Evolutionary conservation across 2,797 vertebrate genomes (phyloP).

Genomic region (Staurois parvus): DNA sequence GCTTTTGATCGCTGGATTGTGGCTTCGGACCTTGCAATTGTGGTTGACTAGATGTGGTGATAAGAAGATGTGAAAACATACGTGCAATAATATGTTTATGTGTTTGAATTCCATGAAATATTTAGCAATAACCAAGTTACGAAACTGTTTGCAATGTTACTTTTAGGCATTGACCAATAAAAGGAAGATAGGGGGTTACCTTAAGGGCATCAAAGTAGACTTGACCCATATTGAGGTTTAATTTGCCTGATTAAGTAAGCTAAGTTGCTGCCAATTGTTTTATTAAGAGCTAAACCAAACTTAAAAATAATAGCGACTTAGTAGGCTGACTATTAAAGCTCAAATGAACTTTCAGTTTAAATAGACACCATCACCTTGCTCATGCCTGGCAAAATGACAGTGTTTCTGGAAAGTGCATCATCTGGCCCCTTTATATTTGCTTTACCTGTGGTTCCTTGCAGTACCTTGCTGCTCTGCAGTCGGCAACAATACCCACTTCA

Average conservation of each 20-base stretch:
- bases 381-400: no score
- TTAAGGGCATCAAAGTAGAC: conserved; percentile 2
- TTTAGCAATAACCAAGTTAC: background rate
- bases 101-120: background rate
- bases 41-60: background rate
- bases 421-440: background rate
- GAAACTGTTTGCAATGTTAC: background rate
- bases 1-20: background rate
- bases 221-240: background rate
- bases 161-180: background rate
- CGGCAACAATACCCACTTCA: no score
- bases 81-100: conserved; percentile 1
- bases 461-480: no score
- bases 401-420: background rate
- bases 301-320: background rate
- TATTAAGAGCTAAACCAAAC: no score
- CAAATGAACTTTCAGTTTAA: background rate
- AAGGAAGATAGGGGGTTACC: background rate
- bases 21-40: background rate
- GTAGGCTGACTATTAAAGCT: background rate
- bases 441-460: background rate
- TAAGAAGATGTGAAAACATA: background rate
- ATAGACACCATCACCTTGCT: no score
- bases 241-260: background rate
- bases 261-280: no score